These are phyloP conservation scores for Aphaenogaster floridana DNA, from an alignment of 1,140 invertebrate genomes.

Conservation along the genomic window DNA sequence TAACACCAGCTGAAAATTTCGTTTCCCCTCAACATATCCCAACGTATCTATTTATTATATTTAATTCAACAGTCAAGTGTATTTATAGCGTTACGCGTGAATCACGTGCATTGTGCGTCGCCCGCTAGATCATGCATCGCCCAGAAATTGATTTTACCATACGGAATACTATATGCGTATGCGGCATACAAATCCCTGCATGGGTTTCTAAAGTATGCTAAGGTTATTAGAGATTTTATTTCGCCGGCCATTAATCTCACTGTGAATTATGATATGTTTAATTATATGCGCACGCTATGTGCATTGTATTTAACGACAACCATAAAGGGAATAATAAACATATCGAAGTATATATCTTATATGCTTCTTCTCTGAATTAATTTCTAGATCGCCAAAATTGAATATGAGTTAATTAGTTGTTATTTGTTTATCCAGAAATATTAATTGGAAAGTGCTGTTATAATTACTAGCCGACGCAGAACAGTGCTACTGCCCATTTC, in stretches of 20 bases:
- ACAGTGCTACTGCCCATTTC: conserved; percentile 38
- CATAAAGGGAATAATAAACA: not conserved
- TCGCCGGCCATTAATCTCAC: conserved; percentile 47
- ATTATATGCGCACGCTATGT: conserved; percentile 17
- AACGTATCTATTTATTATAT: conserved; percentile 72
- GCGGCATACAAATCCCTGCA: conserved; percentile 30
- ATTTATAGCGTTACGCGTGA: conserved; percentile 47
- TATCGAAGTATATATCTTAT: not conserved
- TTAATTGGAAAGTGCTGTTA: conserved; percentile 44
- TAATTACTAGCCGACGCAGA: conserved; percentile 1
- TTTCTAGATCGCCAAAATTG: not conserved
- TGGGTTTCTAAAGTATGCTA: conserved; percentile 39
- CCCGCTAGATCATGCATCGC: conserved; percentile 30
- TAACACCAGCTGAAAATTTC: conserved; percentile 16
- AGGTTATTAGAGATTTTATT: conserved; percentile 57
- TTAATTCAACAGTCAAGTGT: conserved; percentile 68
- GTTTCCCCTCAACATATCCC: conserved; percentile 36
- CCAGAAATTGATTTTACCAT: conserved; percentile 56
- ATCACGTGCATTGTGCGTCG: conserved; percentile 56
- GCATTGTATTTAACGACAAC: conserved; percentile 24
- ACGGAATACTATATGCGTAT: conserved; percentile 9
- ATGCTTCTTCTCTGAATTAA: not conserved
- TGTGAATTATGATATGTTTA: conserved; percentile 34
- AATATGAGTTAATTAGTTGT: conserved; percentile 9
- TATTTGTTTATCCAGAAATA: conserved; percentile 11